Evolutionary conservation across 2,888 invertebrate genomes (phyloP).

Genomic region (Hymenopus coronatus): DNA sequence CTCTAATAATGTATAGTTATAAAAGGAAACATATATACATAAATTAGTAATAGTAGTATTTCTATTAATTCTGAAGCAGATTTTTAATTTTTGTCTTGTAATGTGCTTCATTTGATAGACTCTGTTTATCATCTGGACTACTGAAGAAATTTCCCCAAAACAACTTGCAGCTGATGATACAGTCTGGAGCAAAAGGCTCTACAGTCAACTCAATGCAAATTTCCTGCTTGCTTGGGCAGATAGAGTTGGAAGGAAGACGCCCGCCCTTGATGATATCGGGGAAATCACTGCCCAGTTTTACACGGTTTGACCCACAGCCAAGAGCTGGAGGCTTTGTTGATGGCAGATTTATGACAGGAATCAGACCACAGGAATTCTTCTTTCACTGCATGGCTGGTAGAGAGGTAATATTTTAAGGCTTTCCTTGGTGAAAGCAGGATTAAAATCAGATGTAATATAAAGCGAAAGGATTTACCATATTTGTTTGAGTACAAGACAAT

Average conservation of each 20-base stretch:
- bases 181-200: constrained; percentile 98
- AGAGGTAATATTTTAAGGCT: constrained; percentile 60
- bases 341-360: constrained; percentile 97
- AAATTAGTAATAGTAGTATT: too few species aligned
- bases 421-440: neutral
- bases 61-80: neutral
- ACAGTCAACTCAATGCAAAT: constrained; percentile 98
- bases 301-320: constrained; percentile 81
- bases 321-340: constrained; percentile 95
- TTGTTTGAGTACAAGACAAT: too few species aligned
- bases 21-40: neutral
- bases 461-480: neutral
- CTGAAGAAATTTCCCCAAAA: constrained; percentile 87
- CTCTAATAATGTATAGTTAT: too few species aligned
- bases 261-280: constrained; percentile 95
- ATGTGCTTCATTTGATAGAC: constrained; percentile 46
- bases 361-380: constrained; percentile 96
- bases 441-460: neutral
- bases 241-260: constrained; percentile 95
- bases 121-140: constrained; percentile 81
- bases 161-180: constrained; percentile 97
- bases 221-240: constrained; percentile 95
- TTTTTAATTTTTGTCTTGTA: constrained; percentile 1
- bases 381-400: constrained; percentile 99
- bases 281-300: constrained; percentile 87